Evolutionary conservation across 1,140 invertebrate genomes (phyloP), one percentile per base, ranked within the genome.

Genomic region (Aphaenogaster ashmeadi): DNA sequence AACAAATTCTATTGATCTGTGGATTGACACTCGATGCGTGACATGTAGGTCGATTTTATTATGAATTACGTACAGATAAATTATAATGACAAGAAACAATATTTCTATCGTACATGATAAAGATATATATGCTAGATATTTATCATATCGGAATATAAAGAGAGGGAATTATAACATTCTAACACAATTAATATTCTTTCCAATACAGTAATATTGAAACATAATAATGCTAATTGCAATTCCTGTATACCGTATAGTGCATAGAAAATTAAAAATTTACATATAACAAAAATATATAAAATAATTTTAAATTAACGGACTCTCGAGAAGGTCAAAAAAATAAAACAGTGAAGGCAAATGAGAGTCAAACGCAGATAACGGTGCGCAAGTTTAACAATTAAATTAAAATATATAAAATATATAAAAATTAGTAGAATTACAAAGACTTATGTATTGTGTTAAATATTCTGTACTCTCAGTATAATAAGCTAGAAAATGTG

Each of bases 41-140:
- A 21, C 2, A n/a, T 8, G 13, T 54, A 69, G 11, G 27, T 58
- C 15, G 0, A 69, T 80, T 44, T 27, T 38, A 64, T 64, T 41
- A 54, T 80, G 13, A 69, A 38, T 67, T 52, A 54, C 62, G 36
- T 15, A 27, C n/a, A 13, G 11, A 54, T 64, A 78, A 47, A 79
- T 79, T 52, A 18, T n/a, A 80, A 54, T 64, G 9, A n/a, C 4
- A 1, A 15, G n/a, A 41, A 38, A 69, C 6, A 52, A 38, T 52
- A 21, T 41, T 69, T 80, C n/a, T 67, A 21, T 15, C 9, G 3
- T 11, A 67, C 13, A 27, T 27, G 33, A 52, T 18, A 67, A 27
- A 27, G 27, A n/a, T 0, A 27, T 27, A 27, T 27, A 27, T 27
- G 27, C 27, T 27, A 27, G 27, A 27, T 27, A 27, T 27, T 27